phyloP scores from a whole-genome alignment of 2,113 vertebrate species.

The Hystrix cristata region DNA sequence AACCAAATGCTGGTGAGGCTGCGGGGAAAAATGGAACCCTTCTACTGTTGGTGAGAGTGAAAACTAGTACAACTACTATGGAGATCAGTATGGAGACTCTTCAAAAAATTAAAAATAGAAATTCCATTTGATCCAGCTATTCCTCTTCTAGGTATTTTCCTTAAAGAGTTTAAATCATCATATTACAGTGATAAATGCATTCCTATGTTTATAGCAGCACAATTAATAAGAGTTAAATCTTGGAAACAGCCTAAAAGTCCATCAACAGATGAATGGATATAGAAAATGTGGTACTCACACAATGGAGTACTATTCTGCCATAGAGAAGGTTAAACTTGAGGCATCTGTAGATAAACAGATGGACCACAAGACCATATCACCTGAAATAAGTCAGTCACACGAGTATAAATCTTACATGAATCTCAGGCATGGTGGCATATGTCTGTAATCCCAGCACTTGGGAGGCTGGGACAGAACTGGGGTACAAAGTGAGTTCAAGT shows the following conservation, averaged over 20 bases:
- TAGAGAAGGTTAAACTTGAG: neutral
- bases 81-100: neutral
- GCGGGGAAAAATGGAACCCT: neutral
- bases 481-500: neutral
- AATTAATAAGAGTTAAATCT: neutral
- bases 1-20: neutral
- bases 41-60: neutral
- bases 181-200: neutral
- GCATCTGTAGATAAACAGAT: neutral
- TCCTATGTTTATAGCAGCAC: neutral
- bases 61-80: neutral
- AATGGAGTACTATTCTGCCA: neutral
- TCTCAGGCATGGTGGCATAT: neutral
- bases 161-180: neutral
- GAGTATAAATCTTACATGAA: neutral
- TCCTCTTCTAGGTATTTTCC: neutral
- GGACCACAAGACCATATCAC: neutral
- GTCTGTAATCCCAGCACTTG: neutral
- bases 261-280: neutral
- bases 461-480: neutral
- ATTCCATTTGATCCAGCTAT: neutral
- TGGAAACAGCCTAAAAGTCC: neutral
- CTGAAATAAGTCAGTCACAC: neutral
- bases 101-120: neutral
- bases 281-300: neutral